Percentiles rank a stretch among this genome's conserved stretches.
These are phyloP conservation scores for Drosophila neutralis DNA, from an alignment of 2,888 invertebrate species.

Conservation along the genomic window DNA sequence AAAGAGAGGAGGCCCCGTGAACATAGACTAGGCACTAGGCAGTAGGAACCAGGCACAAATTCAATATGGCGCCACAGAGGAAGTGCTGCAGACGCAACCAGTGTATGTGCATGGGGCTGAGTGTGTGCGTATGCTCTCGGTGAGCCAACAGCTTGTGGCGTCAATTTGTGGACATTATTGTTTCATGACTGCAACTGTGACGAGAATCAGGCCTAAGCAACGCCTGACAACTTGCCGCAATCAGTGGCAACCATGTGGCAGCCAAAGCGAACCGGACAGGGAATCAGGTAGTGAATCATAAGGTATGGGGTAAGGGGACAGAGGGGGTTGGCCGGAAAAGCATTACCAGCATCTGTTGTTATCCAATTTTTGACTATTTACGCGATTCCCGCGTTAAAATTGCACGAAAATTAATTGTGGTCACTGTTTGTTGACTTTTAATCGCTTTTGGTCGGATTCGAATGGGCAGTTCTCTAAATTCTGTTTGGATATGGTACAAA, in stretches of 20 bases:
- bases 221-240: slow-evolving; percentile 66
- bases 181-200: slow-evolving; percentile 72
- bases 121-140: slow-evolving; percentile 42
- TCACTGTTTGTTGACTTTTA: slow-evolving; percentile 55
- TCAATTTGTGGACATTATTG: slow-evolving; percentile 80
- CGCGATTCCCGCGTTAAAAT: slow-evolving; percentile 68
- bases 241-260: slow-evolving; percentile 50
- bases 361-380: slow-evolving; percentile 76
- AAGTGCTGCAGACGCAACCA: slow-evolving; percentile 65
- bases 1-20: slow-evolving; percentile 15
- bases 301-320: background rate
- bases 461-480: slow-evolving; percentile 31
- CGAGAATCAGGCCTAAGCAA: slow-evolving; percentile 60
- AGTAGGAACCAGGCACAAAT: slow-evolving; percentile 46
- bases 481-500: background rate
- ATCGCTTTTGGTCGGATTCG: slow-evolving; percentile 26
- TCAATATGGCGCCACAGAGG: slow-evolving; percentile 72
- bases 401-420: slow-evolving; percentile 70
- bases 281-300: background rate
- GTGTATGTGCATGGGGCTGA: slow-evolving; percentile 11
- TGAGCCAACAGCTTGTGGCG: slow-evolving; percentile 79
- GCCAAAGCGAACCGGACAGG: slow-evolving; percentile 1
- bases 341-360: slow-evolving; percentile 45
- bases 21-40: slow-evolving; percentile 23
- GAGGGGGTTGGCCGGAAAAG: background rate